Percentiles rank a stretch among this genome's conserved stretches.
Conservation (phyloP, 2,888 invertebrate genomes). For the Perithous albicinctus region DNA sequence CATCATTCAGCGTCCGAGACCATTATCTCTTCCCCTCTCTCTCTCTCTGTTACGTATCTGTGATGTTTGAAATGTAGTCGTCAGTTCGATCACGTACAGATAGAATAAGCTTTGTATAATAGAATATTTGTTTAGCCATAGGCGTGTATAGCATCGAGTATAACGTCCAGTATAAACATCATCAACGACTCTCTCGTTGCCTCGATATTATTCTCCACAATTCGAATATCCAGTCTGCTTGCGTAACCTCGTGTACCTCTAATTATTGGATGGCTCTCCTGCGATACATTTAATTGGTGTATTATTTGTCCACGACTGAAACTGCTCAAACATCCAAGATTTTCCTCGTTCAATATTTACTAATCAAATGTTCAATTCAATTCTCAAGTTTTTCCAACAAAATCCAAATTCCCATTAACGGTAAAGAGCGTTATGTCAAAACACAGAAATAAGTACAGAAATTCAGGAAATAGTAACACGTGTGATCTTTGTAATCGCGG, state of each 20-base stretch:
- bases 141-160: conserved; percentile 9
- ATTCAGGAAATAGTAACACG: no score
- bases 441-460: no score
- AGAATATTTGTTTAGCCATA: conserved; percentile 1
- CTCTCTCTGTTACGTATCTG: neutral
- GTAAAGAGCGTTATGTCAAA: no score
- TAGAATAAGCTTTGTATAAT: conserved; percentile 12
- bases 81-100: conserved; percentile 6
- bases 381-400: no score
- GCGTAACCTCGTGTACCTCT: neutral
- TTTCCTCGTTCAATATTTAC: no score
- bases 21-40: no score
- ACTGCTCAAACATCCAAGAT: neutral
- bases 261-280: neutral
- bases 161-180: neutral
- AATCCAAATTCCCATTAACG: no score
- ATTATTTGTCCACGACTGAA: neutral
- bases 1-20: neutral
- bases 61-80: neutral
- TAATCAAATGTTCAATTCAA: no score
- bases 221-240: conserved; percentile 6
- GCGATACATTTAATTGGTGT: neutral
- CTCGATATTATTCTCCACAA: conserved; percentile 22
- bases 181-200: conserved; percentile 10
- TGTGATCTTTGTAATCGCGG: no score